Evolutionary conservation across 2,888 invertebrate genomes (phyloP), one percentile per base, ranked within the genome.

Genomic region (Drosophila demipolita): DNA sequence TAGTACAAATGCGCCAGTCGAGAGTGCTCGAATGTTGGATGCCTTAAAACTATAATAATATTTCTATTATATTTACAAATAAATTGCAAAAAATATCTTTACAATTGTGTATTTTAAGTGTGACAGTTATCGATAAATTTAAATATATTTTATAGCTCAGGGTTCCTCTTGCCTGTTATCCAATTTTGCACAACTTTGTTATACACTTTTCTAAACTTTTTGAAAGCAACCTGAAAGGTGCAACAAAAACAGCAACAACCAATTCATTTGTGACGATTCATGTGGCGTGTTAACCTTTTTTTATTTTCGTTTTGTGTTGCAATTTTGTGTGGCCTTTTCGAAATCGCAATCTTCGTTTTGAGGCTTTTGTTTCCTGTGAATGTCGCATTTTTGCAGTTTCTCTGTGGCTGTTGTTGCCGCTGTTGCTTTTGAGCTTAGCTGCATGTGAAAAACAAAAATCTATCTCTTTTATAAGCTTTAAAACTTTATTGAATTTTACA

Each of bases 401-500:
- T 55, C 26, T 35, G 26, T 32, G 48, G 26, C 57, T 71, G 45
- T n/a, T 38, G 29, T 33, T 57, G 57, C 29, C 9, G 12, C 3
- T 45, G 7, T 15, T 45, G 45, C 55, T 26, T 40, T 35, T 17
- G 35, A 55, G 45, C 40, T 59, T 65, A 42, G 69, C 68, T 73
- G 62, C 38, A 68, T 80, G 75, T 78, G 81, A 67, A 71, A 69
- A 83, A 61, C 78, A 49, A 78, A 66, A 60, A 48, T 40, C 38
- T n/a, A 15, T 23, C 15, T 66, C 12, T 45, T 57, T 29, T 29
- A 29, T 6, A 29, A 29, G 29, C 29, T 29, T 29, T 29, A 29
- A 29, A 29, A 29, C 59, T 63, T 81, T 77, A 81, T 82, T 83
- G 63, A 72, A 62, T 71, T 77, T 86, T 84, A 78, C 82, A 74